A percentile compares a stretch with the other conserved stretches of the same genome.
Conservation (phyloP, 2,797 vertebrate genomes). For the Falco rusticolus region DNA sequence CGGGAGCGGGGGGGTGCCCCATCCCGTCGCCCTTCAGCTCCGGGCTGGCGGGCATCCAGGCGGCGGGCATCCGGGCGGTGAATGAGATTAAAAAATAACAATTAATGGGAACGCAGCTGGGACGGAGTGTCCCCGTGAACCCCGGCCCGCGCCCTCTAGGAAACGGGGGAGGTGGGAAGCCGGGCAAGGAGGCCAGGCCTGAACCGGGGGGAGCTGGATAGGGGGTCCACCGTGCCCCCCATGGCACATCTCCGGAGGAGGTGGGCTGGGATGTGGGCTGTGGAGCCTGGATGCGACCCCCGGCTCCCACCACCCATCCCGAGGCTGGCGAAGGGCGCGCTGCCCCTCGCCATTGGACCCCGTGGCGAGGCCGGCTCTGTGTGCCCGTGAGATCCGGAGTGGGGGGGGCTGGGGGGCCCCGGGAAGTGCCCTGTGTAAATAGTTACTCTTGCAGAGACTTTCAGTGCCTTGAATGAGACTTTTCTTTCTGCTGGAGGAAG, state of each 20-base stretch:
- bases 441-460: conserved; percentile 30
- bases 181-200: not conserved
- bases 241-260: not conserved
- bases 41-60: not conserved
- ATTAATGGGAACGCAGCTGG: conserved; percentile 16
- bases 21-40: not conserved
- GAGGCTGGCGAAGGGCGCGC: not conserved
- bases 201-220: too few relatives aligned
- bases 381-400: too few relatives aligned
- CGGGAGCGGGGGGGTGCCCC: not conserved
- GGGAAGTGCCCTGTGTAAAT: conserved; percentile 41
- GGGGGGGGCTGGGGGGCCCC: too few relatives aligned
- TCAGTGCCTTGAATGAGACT: conserved; percentile 8
- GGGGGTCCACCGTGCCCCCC: too few relatives aligned
- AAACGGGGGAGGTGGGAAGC: not conserved
- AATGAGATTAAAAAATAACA: conserved; percentile 47
- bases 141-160: not conserved
- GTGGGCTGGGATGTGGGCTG: not conserved
- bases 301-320: not conserved
- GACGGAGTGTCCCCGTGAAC: not conserved
- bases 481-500: conserved; percentile 42
- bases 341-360: not conserved
- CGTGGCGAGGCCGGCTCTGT: too few relatives aligned
- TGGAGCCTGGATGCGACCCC: not conserved
- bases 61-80: not conserved